These are phyloP conservation scores for Heliconius ethilla DNA, from an alignment of 2,888 invertebrate genomes.

Conservation along the genomic window DNA sequence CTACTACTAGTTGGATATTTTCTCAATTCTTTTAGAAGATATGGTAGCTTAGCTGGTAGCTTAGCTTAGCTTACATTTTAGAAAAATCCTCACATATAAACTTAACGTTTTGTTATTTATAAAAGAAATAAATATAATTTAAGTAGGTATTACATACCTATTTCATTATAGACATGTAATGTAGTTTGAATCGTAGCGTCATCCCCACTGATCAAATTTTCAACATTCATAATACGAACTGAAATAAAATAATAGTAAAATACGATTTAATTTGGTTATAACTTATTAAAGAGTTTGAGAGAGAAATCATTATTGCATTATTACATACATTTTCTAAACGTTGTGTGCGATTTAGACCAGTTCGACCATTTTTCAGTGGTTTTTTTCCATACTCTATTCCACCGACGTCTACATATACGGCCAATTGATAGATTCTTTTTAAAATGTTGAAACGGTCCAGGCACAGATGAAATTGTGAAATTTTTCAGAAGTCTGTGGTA, in stretches of 20 bases:
- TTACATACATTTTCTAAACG: constrained; percentile 55
- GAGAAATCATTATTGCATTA: no score
- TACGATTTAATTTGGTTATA: not conserved
- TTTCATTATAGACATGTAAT: constrained; percentile 55
- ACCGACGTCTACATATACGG: constrained; percentile 54
- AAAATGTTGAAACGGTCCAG: constrained; percentile 50
- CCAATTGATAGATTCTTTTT: constrained; percentile 54
- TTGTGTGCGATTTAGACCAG: constrained; percentile 56
- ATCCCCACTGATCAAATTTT: constrained; percentile 56
- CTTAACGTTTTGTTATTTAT: not conserved
- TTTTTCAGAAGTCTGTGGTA: constrained; percentile 25
- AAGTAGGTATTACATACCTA: constrained; percentile 49
- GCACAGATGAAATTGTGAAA: constrained; percentile 48
- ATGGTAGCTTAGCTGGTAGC: no score
- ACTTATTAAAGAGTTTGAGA: no score
- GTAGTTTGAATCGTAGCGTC: constrained; percentile 62
- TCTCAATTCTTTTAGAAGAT: no score
- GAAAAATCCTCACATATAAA: no score
- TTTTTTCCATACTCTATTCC: constrained; percentile 64
- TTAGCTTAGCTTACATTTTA: no score
- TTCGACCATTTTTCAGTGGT: constrained; percentile 57
- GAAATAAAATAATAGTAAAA: constrained; percentile 33
- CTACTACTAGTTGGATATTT: no score
- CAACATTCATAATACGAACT: constrained; percentile 57
- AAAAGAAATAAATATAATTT: not conserved